These are phyloP conservation scores for Dastarcus helophoroides DNA, from an alignment of 2,888 invertebrate species.

Conservation along the genomic window DNA sequence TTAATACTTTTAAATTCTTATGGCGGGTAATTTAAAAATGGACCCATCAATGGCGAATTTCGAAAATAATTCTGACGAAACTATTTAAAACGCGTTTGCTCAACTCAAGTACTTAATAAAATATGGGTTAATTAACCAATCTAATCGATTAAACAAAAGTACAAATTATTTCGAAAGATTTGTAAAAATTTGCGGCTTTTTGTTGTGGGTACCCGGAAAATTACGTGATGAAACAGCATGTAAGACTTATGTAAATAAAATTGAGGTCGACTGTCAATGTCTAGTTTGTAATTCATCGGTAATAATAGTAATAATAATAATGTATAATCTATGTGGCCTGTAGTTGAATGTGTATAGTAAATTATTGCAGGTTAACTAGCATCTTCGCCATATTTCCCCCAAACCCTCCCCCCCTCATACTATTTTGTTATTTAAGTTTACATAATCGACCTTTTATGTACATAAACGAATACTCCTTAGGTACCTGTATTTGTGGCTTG, in stretches of 20 bases:
- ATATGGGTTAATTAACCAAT: too few relatives aligned
- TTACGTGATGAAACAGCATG: constrained; percentile 28
- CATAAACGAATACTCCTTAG: constrained; percentile 30
- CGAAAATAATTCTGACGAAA: too few relatives aligned
- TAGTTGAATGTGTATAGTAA: constrained; percentile 39
- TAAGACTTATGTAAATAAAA: constrained; percentile 32
- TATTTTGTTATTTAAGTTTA: too few relatives aligned
- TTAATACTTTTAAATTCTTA: too few relatives aligned
- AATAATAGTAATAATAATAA: too few relatives aligned
- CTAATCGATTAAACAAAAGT: too few relatives aligned
- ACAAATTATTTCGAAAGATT: too few relatives aligned
- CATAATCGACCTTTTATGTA: constrained; percentile 22
- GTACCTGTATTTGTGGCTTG: constrained; percentile 39
- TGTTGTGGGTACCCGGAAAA: too few relatives aligned
- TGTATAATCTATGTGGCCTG: constrained; percentile 35
- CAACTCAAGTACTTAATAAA: too few relatives aligned
- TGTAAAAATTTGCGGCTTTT: constrained; percentile 6
- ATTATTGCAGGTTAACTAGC: constrained; percentile 34
- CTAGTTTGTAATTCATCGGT: constrained; percentile 35
- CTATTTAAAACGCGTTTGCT: too few relatives aligned
- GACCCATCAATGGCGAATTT: too few relatives aligned
- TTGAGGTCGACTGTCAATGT: constrained; percentile 35
- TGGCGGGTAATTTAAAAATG: too few relatives aligned
- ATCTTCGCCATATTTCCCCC: constrained; percentile 9
- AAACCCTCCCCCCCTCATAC: constrained; percentile 5